Base-by-base conservation (phyloP, 2,113 vertebrate species). In the Fregetta grallaria region DNA sequence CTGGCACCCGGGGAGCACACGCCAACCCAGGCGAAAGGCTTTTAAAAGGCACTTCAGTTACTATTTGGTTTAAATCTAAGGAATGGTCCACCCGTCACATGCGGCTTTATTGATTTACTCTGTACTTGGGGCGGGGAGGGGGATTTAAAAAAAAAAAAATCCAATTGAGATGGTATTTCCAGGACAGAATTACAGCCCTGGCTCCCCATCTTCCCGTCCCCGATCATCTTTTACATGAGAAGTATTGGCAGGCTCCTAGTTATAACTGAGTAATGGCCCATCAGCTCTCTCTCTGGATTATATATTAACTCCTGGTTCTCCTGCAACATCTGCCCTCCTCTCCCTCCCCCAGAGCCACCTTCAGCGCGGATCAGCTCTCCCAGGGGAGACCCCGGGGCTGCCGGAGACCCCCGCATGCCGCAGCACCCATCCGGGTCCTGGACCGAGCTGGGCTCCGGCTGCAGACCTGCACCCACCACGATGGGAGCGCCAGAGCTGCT, bases 401-500 rank as follows among this genome's bases (percentile, higher is more conserved):
- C 7, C 44, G 38, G 47, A 22, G 15, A 16, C 5, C 45, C 59
- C 26, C 40, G 5, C 29, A 1, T 2, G 1, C 21, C 9, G 0
- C 58, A 68, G 55, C 44, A 30, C 44, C 72, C 76, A 36, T 9
- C 9, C 2, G 1, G 68, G 5, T 47, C 16, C 91, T 6, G 9
- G 22, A 11, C 5, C 0, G 0, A 56, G 77, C 71, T 56, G 18
- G 1, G 77, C 70, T 65, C 49, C 9, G 0, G 34, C 30, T 6
- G 22, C 62, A 56, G 90, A 45, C 30, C 72, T 2, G 10, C 62
- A 12, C 49, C 44, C 62, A 8, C 34, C 14, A 0, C 8, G 0
- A 8, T 0, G 7, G 59, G 10, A 79, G 52, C 0, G 23, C 17
- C 0, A 2, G 40, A 45, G 86, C 66, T 1, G 55, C 55, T 23